Evolutionary conservation across 2,797 vertebrate genomes (phyloP), one percentile per base, ranked within the genome.

Genomic region (Spinus olivaceus): DNA sequence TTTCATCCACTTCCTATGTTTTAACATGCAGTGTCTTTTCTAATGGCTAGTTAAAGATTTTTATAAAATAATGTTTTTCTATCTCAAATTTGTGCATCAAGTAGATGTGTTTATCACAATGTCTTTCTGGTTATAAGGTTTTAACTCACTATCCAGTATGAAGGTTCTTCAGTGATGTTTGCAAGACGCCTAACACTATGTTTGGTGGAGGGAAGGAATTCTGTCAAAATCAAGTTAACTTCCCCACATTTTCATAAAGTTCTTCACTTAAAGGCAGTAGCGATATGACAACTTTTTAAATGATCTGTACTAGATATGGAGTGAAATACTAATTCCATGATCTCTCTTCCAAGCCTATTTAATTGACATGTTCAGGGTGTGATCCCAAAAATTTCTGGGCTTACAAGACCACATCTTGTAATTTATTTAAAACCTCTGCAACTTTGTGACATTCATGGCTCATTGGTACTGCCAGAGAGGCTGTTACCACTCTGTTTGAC

Each of bases 371-470:
- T 57, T 74, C 32, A 56, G 35, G 14, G 46, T 37, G 32, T 49
- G 50, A 65, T 42, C 51, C 13, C 51, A 22, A 83, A 86, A 72
- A 39, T 25, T 88, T 92, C 53, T 74, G 47, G 33, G 37, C 28
- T 69, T 16, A 30, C 9, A 65, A 82, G 51, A 59, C 9, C 24
- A 44, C 25, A 18, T 70, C 60, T 54, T 67, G 39, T 33, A 4
- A 33, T 44, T 86, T 61, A 51, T 13, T 33, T 33, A 33, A 33
- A 33, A 65, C 5, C 21, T 46, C 19, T 63, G 46, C 30, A 80
- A 28, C 4, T 51, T 23, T 0, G 0, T 57, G 57, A 59, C 37
- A 46, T 30, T 56, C 24, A 65, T 0, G 0, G 15, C 28, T 78
- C 39, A 41, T 17, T 51, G 46, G 33, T 41, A 78, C 25, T 42